Evolutionary conservation across 2,888 invertebrate species (phyloP).

Genomic region (Thumatha senex): DNA sequence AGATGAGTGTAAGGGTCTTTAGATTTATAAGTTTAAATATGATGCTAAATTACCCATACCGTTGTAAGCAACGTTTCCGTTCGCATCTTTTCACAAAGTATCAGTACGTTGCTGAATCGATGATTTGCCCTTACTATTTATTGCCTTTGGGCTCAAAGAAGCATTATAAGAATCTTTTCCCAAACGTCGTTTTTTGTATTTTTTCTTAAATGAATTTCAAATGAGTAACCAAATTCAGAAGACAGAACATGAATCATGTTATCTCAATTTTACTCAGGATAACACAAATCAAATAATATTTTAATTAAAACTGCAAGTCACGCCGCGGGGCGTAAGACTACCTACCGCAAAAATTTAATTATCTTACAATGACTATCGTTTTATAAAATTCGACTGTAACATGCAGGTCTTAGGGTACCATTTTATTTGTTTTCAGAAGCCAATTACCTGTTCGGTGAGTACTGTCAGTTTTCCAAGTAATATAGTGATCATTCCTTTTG

Average conservation of each 20-base stretch:
- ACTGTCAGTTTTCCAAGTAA: slow-evolving; percentile 42
- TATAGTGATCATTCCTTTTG: slow-evolving; percentile 46
- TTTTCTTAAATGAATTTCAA: neutral
- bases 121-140: no score
- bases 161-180: no score
- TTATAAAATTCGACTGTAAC: slow-evolving; percentile 9
- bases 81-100: no score
- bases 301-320: slow-evolving; percentile 17
- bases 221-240: neutral
- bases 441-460: slow-evolving; percentile 36
- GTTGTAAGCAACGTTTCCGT: no score
- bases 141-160: no score
- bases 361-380: slow-evolving; percentile 13
- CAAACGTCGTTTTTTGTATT: no score
- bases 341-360: slow-evolving; percentile 30
- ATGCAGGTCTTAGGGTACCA: neutral
- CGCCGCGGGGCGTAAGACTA: slow-evolving; percentile 28
- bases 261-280: slow-evolving; percentile 16
- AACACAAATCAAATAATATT: slow-evolving; percentile 26
- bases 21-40: no score
- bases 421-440: slow-evolving; percentile 15
- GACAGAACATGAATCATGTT: neutral
- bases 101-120: no score
- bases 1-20: no score
- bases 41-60: no score